Evolutionary conservation across 2,113 vertebrate species (phyloP), one percentile per base, ranked within the genome.

Genomic region (Macrotus californicus): DNA sequence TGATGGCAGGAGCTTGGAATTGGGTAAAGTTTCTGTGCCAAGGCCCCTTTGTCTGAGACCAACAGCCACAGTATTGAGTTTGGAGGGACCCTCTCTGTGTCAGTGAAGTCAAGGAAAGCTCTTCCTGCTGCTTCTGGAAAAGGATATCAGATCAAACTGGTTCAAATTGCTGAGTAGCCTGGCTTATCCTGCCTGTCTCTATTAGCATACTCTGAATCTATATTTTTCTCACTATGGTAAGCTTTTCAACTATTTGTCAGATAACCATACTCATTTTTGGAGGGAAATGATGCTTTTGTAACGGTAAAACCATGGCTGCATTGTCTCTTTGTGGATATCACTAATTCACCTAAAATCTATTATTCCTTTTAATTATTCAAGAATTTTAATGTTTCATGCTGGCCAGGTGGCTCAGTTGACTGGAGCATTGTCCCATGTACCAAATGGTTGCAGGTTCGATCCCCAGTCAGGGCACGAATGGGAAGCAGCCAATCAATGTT

Each of bases 151-250:
- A 59, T 83, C 26, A 69, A 95, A 92, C 34, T 87, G 48, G 83
- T 95, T 87, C 70, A 59, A 81, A 93, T 81, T 88, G 89, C 50
- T 72, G 9, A 85, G 64, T 50, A 48, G 59, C 26, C 46, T 85
- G 34, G 43, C 67, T 93, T 85, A 94, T 94, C 77, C 77, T 34
- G 19, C 15, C 59, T 89, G 50, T 96, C 76, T 95, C 75, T n/a
- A 93, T 3, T 73, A 54, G 7, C 19, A 66, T 64, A 26, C 34
- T 89, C 72, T 91, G 54, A 93, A 76, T 67, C 34, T 6, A 12
- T 93, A 81, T 41, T 82, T 84, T 82, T 80, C 19, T 93, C 43
- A 72, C 66, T 66, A 6, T 34, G 16, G 29, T 83, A 79, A 94
- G 14, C 50, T 95, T 93, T 84, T 22, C 41, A 73, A 18, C 77